These are phyloP conservation scores for Frankliniella fusca DNA, from an alignment of 2,888 invertebrate species.

Conservation along the genomic window DNA sequence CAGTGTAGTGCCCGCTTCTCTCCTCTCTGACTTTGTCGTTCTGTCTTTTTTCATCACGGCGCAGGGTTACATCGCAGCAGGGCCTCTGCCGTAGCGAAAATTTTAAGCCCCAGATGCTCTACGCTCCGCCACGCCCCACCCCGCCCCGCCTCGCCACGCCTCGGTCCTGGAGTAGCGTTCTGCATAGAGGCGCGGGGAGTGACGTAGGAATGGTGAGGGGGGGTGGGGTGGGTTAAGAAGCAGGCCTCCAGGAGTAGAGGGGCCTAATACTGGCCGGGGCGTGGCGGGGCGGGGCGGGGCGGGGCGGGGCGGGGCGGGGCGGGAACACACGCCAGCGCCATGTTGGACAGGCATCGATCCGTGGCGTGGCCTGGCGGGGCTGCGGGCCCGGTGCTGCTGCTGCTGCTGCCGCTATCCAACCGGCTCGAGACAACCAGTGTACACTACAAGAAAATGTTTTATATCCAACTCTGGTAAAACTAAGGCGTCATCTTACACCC, in stretches of 20 bases:
- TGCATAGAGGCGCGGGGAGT: neutral
- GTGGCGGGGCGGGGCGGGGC: neutral
- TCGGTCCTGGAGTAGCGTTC: neutral
- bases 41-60: too few species aligned
- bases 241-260: neutral
- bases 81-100: neutral
- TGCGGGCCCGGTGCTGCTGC: too few species aligned
- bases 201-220: neutral
- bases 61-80: too few species aligned
- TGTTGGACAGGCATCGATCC: slow-evolving; percentile 13
- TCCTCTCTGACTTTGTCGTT: too few species aligned
- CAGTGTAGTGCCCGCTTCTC: too few species aligned
- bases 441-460: too few species aligned
- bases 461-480: too few species aligned
- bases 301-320: neutral
- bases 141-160: too few species aligned
- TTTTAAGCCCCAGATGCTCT: neutral
- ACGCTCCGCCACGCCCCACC: too few species aligned
- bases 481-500: too few species aligned
- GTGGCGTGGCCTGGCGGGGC: neutral
- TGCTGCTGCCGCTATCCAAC: neutral
- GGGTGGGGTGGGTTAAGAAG: neutral
- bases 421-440: neutral
- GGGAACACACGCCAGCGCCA: neutral
- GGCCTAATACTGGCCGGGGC: neutral